Base-by-base conservation (phyloP, 2,888 invertebrate species). In the Trichacis sp. region DNA sequence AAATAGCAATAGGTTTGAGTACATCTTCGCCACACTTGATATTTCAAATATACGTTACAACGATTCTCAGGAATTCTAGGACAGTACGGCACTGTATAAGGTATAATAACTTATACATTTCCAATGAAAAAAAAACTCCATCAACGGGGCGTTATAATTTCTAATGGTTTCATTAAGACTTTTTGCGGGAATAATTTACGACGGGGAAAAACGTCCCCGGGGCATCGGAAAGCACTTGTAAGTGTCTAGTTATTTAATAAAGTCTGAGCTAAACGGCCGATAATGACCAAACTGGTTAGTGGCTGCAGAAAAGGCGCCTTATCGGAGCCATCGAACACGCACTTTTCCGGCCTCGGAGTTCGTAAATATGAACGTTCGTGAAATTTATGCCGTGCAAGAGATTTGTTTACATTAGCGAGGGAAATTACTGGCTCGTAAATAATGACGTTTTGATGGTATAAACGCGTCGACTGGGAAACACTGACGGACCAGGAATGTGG, bases 401-500 rank as follows among this genome's bases (percentile, higher is more conserved):
- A 40, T 15, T 40, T 40, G 40, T 40, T 40, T 40, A 15, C 40
- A 9, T 40, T 15, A 4, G 8, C 40, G 12, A 9, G 14, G 15
- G 14, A 40, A 15, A 40, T 40, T 15, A 40, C 40, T 4, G 40
- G 15, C 40, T 40, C 40, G 45, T 45, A 14, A 61, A 55, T 58
- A 58, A 46, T 54, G 51, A 59, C 42, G 50, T 51, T 56, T 50
- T 33, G 24, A 50, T 57, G 24, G 14, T 43, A 54, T 50, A 24
- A 49, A 45, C 19, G 53, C 46, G 46, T 33, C 36, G 36, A 15
- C 47, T 20, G 48, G 12, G 17, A 18, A 36, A 12, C 20, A 14
- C 18, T 57, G 68, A 65, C 59, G 60, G 55, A 50, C 18, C 12
- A n/a, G 69, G 72, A 72, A 75, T 73, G 74, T 60, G 68, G 65